These are phyloP conservation scores for Gymnopithys bicolor DNA, from an alignment of 2,797 vertebrate species.

Conservation along the genomic window DNA sequence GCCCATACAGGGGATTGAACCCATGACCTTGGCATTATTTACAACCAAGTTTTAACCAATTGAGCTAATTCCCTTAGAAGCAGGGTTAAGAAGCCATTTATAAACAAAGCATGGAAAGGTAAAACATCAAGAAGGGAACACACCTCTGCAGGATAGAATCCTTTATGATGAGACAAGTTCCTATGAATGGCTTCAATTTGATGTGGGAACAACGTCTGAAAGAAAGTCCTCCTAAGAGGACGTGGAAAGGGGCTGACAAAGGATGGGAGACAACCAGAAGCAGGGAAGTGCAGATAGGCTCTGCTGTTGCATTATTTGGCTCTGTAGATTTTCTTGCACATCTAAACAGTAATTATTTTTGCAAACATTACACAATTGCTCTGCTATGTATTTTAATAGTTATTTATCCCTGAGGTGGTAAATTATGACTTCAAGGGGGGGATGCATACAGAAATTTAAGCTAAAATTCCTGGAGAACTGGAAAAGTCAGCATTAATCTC, in stretches of 20 bases:
- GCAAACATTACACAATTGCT: rapidly evolving
- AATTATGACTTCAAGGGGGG: not conserved
- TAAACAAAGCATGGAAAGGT: not conserved
- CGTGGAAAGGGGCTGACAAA: not conserved
- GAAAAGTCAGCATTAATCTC: not conserved
- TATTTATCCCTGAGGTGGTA: not conserved
- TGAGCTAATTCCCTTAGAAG: not conserved
- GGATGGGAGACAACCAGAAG: not conserved
- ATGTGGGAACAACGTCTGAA: not conserved
- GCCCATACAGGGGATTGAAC: too few species aligned
- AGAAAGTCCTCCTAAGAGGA: not conserved
- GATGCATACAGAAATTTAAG: not conserved
- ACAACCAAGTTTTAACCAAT: too few species aligned
- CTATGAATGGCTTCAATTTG: not conserved
- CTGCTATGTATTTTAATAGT: not conserved
- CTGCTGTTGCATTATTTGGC: not conserved
- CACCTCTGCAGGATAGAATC: not conserved
- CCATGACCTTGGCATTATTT: too few species aligned
- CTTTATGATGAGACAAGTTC: not conserved
- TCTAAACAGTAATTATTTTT: not conserved
- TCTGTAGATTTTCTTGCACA: not conserved
- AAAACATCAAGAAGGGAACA: not conserved
- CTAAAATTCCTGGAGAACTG: not conserved
- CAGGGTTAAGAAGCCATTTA: not conserved
- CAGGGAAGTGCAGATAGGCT: not conserved